These are phyloP conservation scores for Anastrepha ludens DNA, from an alignment of 1,140 invertebrate genomes.

Conservation along the genomic window DNA sequence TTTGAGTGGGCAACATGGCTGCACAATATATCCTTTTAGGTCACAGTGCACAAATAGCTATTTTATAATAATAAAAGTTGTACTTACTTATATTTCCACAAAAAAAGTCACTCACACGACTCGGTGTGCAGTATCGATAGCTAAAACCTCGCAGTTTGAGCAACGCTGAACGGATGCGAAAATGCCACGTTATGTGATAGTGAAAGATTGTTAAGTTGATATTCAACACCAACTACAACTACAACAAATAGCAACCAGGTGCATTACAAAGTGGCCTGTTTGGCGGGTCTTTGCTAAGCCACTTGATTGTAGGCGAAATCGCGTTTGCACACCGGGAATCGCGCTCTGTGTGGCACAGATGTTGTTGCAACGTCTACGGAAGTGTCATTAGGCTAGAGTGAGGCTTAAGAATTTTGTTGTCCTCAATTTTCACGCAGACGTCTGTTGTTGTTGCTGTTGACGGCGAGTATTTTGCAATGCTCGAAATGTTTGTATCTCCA, in stretches of 20 bases:
- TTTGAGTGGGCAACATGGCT: too few relatives aligned
- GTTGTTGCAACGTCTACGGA: not conserved
- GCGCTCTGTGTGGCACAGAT: too few relatives aligned
- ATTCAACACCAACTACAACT: not conserved
- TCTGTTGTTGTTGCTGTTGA: not conserved
- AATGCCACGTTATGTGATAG: not conserved
- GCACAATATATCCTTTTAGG: too few relatives aligned
- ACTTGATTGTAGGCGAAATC: not conserved
- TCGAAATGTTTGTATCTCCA: conserved; percentile 15
- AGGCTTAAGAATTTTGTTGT: conserved; percentile 14
- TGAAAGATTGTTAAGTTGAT: not conserved
- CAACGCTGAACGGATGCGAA: not conserved
- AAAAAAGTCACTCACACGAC: not conserved
- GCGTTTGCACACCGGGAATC: not conserved
- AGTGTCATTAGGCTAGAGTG: conserved; percentile 42
- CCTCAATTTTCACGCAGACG: not conserved
- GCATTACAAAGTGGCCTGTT: conserved; percentile 13
- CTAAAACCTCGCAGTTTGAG: not conserved
- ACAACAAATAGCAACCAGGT: conserved; percentile 22
- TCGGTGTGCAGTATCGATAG: not conserved
- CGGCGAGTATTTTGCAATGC: conserved; percentile 2
- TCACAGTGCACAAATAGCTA: too few relatives aligned
- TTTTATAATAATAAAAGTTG: too few relatives aligned
- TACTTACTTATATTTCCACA: not conserved
- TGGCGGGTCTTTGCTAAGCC: not conserved